Conservation (phyloP, 2,113 vertebrate species). For the Dasyurus viverrinus region DNA sequence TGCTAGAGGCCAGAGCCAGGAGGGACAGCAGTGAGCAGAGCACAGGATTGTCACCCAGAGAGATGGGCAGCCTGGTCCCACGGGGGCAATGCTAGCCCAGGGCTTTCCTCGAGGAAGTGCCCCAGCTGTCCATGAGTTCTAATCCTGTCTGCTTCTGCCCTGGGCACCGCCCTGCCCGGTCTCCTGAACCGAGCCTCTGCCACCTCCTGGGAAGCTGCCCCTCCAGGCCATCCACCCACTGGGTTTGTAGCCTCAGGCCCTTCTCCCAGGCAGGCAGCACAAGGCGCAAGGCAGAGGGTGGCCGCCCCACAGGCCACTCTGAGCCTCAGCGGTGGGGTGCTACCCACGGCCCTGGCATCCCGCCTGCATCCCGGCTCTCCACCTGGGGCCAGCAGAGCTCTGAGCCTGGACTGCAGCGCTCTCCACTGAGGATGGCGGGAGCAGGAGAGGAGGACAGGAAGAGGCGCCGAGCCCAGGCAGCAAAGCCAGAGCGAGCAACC, state of each 20-base stretch:
- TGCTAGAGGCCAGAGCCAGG: neutral
- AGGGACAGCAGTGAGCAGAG: neutral
- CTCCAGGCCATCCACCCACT: too few relatives aligned
- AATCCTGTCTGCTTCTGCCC: neutral
- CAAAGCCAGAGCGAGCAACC: too few relatives aligned
- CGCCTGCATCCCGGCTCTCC: neutral
- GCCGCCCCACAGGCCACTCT: neutral
- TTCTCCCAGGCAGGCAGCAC: too few relatives aligned
- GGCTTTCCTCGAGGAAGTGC: neutral
- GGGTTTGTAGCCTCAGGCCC: fast-evolving
- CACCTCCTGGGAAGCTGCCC: too few relatives aligned
- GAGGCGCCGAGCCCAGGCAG: neutral
- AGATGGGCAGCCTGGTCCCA: too few relatives aligned
- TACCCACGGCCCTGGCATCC: too few relatives aligned
- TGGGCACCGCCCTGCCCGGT: fast-evolving
- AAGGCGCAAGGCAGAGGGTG: neutral
- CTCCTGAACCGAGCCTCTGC: neutral
- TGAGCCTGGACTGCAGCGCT: too few relatives aligned
- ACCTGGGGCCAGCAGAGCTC: neutral
- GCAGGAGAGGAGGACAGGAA: neutral
- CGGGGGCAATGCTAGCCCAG: neutral
- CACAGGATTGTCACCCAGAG: neutral
- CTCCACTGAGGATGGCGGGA: neutral
- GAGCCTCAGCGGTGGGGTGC: too few relatives aligned
- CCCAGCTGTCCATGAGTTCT: neutral